phyloP scores from a whole-genome alignment of 2,888 invertebrate genomes.

The Nomada goodeniana region DNA sequence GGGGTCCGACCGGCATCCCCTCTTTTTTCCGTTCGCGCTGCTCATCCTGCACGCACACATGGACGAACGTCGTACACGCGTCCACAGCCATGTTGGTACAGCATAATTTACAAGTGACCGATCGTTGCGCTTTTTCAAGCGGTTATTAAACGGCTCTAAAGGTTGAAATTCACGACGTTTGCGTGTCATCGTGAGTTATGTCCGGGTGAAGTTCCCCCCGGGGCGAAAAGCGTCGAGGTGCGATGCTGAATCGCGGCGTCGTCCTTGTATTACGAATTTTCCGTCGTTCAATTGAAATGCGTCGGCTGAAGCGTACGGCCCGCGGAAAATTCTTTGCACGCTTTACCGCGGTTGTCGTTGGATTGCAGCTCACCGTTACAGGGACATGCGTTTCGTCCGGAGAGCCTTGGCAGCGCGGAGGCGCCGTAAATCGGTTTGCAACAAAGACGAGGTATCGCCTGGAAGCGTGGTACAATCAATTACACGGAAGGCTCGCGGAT shows the following conservation, averaged over 20 bases:
- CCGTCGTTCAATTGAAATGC: neutral
- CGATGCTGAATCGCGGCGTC: neutral
- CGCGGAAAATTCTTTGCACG: too few species aligned
- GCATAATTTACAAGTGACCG: conserved; percentile 32
- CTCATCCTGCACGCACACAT: conserved; percentile 24
- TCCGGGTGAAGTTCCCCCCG: neutral
- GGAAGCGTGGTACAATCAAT: neutral
- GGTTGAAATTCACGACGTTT: conserved; percentile 38
- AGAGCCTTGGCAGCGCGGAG: neutral
- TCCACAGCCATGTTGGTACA: conserved; percentile 4
- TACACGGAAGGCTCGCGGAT: too few species aligned
- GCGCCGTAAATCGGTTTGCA: neutral
- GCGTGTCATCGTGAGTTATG: conserved; percentile 9
- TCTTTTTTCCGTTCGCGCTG: conserved; percentile 16
- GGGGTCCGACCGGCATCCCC: conserved; percentile 44
- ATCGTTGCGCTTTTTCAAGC: conserved; percentile 27
- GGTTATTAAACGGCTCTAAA: conserved; percentile 17
- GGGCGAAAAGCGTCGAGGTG: too few species aligned
- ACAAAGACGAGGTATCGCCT: neutral
- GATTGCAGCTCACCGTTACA: too few species aligned
- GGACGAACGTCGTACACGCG: conserved; percentile 4
- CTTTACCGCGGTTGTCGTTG: too few species aligned
- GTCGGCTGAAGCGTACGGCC: too few species aligned
- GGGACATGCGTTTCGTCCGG: neutral
- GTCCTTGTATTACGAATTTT: neutral